Base-by-base conservation (phyloP, 2,888 invertebrate genomes). In the Drosophila anomalata region DNA sequence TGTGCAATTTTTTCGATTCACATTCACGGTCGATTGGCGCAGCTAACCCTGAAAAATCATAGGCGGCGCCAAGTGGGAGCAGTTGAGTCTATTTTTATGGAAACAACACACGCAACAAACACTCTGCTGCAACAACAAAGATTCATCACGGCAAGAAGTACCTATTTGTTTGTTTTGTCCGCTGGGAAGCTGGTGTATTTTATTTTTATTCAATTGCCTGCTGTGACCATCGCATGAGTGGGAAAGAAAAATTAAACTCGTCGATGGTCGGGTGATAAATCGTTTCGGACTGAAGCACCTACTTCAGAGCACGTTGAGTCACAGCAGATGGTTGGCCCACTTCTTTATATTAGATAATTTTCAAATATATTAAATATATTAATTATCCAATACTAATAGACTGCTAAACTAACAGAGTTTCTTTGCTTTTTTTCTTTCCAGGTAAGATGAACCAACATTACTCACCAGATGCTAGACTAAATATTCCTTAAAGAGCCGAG, bases 1-100 rank as follows among this genome's bases (percentile, higher is more conserved):
- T 52, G 8, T 56, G 42, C 46, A 44, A 14, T 12, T 11, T 41
- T 54, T 60, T 42, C 22, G 22, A 4, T 24, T n/a, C 29, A 7
- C n/a, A 58, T 44, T 67, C 51, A 68, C 51, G 69, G 59, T 69
- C 46, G 46, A 69, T 69, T 69, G 54, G 69, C 51, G 59, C 31
- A 55, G 60, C 72, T 77, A 77, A 72, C 74, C 78, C 68, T 71
- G 78, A 78, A 78, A 56, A 62, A 42, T 29, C 26, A 36, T 44
- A 57, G 48, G 39, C 39, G 12, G 17, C 62, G 66, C 50, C 66
- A 46, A 69, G 50, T 60, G 56, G 59, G 31, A 67, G 31, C 29
- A 12, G 36, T 47, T 22, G 59, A 72, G 52, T 73, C 57, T 77
- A 76, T 75, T 78, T 78, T 63, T 59, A 72, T 2, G 24, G 9